Conservation (phyloP, 1,140 invertebrate genomes). For the Cepaea nemoralis region DNA sequence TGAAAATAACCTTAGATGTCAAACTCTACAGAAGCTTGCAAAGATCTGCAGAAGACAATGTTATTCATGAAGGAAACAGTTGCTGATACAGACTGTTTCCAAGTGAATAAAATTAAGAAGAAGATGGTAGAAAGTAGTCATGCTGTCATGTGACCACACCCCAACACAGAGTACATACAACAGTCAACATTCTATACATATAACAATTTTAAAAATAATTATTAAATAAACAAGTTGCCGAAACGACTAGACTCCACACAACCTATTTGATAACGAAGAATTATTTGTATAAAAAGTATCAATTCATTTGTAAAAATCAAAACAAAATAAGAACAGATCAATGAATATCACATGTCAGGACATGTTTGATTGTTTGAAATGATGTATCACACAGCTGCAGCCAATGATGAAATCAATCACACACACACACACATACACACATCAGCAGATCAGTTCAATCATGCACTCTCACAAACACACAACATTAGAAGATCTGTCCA, state of each 20-base stretch:
- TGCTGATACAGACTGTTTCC: too few species aligned
- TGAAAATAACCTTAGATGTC: too few species aligned
- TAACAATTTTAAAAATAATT: neutral
- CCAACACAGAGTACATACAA: too few species aligned
- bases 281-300: neutral
- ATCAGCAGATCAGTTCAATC: neutral
- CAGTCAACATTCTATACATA: too few species aligned
- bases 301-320: neutral
- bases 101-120: too few species aligned
- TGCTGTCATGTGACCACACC: too few species aligned
- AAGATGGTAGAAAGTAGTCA: too few species aligned
- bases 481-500: neutral
- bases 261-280: neutral
- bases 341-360: neutral
- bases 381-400: neutral
- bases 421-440: neutral
- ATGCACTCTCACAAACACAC: conserved; percentile 11
- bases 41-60: too few species aligned
- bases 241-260: neutral
- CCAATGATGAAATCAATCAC: neutral
- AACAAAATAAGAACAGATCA: neutral
- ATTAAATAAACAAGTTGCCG: neutral
- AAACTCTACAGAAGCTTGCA: too few species aligned
- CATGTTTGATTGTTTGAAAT: neutral
- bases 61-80: too few species aligned